phyloP scores from a whole-genome alignment of 1,140 invertebrate species.

The Druon quercuslanigerum region DNA sequence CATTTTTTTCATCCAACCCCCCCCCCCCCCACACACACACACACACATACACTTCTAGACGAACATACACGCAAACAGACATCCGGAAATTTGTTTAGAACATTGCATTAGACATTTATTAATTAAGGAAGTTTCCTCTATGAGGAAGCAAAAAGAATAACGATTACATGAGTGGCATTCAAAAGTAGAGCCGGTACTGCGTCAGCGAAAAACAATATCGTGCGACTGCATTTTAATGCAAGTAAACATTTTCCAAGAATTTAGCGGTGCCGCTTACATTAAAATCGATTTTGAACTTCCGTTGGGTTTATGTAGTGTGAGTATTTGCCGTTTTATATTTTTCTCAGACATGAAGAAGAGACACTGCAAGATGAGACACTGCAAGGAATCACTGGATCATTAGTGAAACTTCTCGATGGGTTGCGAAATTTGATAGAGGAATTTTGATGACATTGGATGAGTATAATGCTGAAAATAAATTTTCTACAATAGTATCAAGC shows the following conservation, averaged over 20 bases:
- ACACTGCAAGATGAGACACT: background rate
- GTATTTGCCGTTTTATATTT: background rate
- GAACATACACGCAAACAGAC: no score
- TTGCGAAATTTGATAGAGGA: constrained; percentile 14
- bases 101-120: no score
- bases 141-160: no score
- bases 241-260: background rate
- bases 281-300: background rate
- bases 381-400: background rate
- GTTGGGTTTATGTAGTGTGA: background rate
- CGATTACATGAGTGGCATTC: no score
- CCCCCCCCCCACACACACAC: no score
- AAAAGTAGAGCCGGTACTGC: background rate
- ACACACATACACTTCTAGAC: no score
- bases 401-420: background rate
- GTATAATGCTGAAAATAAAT: background rate
- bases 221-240: constrained; percentile 19
- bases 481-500: background rate
- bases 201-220: background rate
- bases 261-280: background rate
- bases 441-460: constrained; percentile 10
- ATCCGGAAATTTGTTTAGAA: no score
- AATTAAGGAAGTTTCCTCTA: no score
- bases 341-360: background rate
- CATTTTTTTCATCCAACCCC: no score